A percentile compares a stretch with the other conserved stretches of the same genome.
phyloP scores from a whole-genome alignment of 2,113 vertebrate species.

The Xiphorhynchus elegans region DNA sequence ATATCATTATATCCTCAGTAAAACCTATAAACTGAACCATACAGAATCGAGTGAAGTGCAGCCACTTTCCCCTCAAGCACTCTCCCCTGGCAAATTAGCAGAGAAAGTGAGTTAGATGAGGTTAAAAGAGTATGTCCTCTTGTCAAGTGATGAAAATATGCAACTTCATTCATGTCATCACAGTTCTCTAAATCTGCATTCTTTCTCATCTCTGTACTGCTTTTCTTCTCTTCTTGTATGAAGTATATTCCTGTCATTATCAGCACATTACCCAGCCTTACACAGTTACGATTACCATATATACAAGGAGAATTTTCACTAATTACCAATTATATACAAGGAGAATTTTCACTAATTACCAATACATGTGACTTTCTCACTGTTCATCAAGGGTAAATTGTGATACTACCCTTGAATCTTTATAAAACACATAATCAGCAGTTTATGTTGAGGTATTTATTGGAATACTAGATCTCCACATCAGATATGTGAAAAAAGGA shows the following conservation, averaged over 20 bases:
- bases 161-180: background rate
- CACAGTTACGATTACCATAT: background rate
- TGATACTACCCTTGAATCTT: background rate
- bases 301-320: background rate
- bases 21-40: background rate
- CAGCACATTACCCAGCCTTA: background rate
- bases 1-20: background rate
- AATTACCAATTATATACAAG: background rate
- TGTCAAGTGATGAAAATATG: background rate
- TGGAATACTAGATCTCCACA: background rate
- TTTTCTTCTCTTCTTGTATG: background rate
- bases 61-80: background rate
- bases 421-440: background rate
- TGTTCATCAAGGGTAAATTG: constrained; percentile 3
- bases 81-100: background rate
- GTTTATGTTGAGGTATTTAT: background rate
- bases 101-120: background rate
- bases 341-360: constrained; percentile 6
- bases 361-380: background rate
- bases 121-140: background rate
- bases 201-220: background rate
- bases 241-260: background rate
- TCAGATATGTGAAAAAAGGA: background rate
- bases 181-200: background rate
- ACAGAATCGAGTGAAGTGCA: background rate